Percentiles rank a stretch among this genome's conserved stretches.
phyloP scores from a whole-genome alignment of 2,888 invertebrate species.

The Caenorhabditis afra region DNA sequence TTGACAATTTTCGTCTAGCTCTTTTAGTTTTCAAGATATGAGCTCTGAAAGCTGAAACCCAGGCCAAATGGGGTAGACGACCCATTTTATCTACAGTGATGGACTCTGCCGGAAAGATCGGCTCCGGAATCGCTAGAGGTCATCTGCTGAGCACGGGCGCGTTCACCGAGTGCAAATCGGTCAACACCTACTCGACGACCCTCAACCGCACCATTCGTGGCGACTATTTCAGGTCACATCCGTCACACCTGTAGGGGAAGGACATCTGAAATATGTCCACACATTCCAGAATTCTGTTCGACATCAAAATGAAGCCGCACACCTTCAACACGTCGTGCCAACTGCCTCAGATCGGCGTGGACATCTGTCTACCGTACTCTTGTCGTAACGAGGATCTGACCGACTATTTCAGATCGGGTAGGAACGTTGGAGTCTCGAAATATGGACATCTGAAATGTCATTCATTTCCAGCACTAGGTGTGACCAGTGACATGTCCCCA shows the following conservation, averaged over 20 bases:
- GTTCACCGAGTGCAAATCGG: constrained; percentile 46
- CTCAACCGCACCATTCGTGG: constrained; percentile 41
- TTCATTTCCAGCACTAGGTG: constrained; percentile 32
- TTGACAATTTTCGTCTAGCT: no score
- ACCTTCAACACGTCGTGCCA: constrained; percentile 24
- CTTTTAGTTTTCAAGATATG: no score
- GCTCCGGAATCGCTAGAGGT: constrained; percentile 59
- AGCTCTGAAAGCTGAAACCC: no score
- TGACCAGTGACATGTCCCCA: constrained; percentile 27
- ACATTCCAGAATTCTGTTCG: constrained; percentile 44
- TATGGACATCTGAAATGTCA: background rate
- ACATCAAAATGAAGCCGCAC: constrained; percentile 47
- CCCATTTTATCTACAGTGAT: no score
- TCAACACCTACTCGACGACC: constrained; percentile 48
- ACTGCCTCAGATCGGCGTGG: constrained; percentile 57
- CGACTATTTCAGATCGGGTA: constrained; percentile 45
- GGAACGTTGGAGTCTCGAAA: no score
- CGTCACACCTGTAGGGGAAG: no score
- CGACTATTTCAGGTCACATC: constrained; percentile 45
- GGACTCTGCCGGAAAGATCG: constrained; percentile 64
- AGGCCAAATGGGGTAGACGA: no score
- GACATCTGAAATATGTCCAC: background rate
- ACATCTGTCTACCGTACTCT: constrained; percentile 52
- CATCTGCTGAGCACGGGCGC: constrained; percentile 49
- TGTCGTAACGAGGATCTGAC: constrained; percentile 56